phyloP scores from a whole-genome alignment of 1,140 invertebrate genomes.

The Gryon sp. region DNA sequence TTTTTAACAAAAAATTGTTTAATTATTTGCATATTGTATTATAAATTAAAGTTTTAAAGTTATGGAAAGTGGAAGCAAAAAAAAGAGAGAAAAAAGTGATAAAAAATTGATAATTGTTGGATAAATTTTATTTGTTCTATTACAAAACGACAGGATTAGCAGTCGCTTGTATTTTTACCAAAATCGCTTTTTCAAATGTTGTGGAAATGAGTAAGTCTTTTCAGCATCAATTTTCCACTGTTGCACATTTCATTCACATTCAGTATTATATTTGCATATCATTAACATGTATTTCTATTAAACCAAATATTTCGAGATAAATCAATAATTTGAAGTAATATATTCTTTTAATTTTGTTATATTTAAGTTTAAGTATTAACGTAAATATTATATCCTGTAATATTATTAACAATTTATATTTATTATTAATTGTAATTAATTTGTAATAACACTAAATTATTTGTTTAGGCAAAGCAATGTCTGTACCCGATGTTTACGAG shows the following conservation, averaged over 20 bases:
- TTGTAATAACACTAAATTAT: background rate
- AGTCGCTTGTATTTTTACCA: slow-evolving; percentile 57
- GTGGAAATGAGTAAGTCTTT: slow-evolving; percentile 50
- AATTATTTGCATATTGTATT: background rate
- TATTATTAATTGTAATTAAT: too few species aligned
- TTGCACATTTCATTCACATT: slow-evolving; percentile 14
- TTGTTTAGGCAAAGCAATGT: slow-evolving; percentile 86
- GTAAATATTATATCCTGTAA: too few species aligned
- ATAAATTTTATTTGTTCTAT: slow-evolving; percentile 38
- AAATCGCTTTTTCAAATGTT: slow-evolving; percentile 60
- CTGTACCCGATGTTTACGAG: slow-evolving; percentile 87
- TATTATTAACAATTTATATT: too few species aligned
- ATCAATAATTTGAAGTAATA: too few species aligned
- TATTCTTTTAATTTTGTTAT: too few species aligned
- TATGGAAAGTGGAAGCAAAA: background rate
- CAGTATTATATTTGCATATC: too few species aligned
- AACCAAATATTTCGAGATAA: too few species aligned
- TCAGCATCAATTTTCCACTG: slow-evolving; percentile 10
- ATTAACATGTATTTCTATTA: too few species aligned
- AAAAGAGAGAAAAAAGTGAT: too few species aligned
- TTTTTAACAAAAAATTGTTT: slow-evolving; percentile 1
- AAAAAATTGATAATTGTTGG: slow-evolving; percentile 15
- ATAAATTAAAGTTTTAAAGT: background rate
- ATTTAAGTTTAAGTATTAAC: too few species aligned
- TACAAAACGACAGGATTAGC: slow-evolving; percentile 44